Base-by-base conservation (phyloP, 2,113 vertebrate genomes). In the Chamaetylas fuelleborni region DNA sequence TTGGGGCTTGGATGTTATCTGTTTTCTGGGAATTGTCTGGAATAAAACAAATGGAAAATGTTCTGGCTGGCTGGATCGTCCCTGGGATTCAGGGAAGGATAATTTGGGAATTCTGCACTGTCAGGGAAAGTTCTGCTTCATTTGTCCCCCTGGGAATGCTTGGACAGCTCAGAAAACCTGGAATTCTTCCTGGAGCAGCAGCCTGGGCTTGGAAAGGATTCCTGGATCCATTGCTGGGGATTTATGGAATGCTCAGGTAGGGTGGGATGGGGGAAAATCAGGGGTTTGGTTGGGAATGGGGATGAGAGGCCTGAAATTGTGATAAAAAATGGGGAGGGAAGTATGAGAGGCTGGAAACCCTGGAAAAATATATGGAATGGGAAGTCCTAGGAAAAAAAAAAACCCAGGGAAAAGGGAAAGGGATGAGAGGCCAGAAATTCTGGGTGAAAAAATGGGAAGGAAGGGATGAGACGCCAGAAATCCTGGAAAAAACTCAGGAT, bases 101-200 rank as follows among this genome's bases (percentile, higher is more conserved):
- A 31, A 15, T 31, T 13, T 15, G 72, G 50, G 38, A 81, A 85
- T 81, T 81, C 47, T 92, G 95, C 78, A 0, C 47, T 8, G 73
- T 79, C 64, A 92, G 92, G 48, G 33, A 23, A 95, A 67, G 78
- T 96, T 96, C 94, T 85, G 88, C 95, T 70, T 95, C 47, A 0
- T 26, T 92, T 50, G 74, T 67, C 74, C 86, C 91, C 88, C 90
- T 74, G 78, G 80, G 81, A 87, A 48, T 31, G 66, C 47, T 16
- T 14, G 79, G 36, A 31, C 9, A 45, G 31, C 45, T 62, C 6
- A 26, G 62, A 93, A 83, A 92, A 69, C 14, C 0, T 9, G 47
- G 56, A 58, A 65, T 81, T 48, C 8, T 43, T 34, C 48, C 38
- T 18, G 74, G 45, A 77, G 57, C 57, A 25, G 56, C 19, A 8